Conservation (phyloP, 1,140 invertebrate genomes). For the Ephestia elutella region DNA sequence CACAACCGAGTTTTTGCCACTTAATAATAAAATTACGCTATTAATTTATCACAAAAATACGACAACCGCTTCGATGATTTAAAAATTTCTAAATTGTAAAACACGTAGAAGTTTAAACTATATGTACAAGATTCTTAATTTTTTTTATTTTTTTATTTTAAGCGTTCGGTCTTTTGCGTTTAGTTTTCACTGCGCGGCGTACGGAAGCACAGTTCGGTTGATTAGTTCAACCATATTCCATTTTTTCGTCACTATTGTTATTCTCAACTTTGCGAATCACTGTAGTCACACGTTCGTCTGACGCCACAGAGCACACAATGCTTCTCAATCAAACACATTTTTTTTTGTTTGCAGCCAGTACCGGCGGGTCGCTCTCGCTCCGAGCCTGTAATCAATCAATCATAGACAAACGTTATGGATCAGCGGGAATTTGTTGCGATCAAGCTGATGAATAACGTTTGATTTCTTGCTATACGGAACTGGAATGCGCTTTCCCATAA, state of each 20-base stretch:
- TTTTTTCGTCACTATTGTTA: slow-evolving; percentile 48
- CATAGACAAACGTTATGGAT: slow-evolving; percentile 29
- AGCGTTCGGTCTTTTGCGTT: slow-evolving; percentile 10
- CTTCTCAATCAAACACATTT: slow-evolving; percentile 68
- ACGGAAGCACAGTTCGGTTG: slow-evolving; percentile 56
- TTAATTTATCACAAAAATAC: slow-evolving; percentile 69
- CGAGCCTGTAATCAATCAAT: slow-evolving; percentile 44
- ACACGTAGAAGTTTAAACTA: slow-evolving; percentile 49
- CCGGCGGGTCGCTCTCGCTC: slow-evolving; percentile 33
- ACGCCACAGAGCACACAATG: slow-evolving; percentile 42
- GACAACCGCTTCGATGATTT: slow-evolving; percentile 72
- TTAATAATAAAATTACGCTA: slow-evolving; percentile 43
- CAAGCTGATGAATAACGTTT: slow-evolving; percentile 37
- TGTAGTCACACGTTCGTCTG: slow-evolving; percentile 59
- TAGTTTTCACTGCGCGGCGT: slow-evolving; percentile 46
- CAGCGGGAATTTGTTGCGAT: slow-evolving; percentile 23
- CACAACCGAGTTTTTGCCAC: slow-evolving; percentile 73
- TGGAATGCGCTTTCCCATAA: slow-evolving; percentile 44
- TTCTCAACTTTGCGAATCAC: slow-evolving; percentile 53
- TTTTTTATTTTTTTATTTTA: slow-evolving; percentile 11
- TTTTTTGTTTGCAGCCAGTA: slow-evolving; percentile 51
- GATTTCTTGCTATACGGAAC: slow-evolving; percentile 27
- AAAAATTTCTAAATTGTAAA: slow-evolving; percentile 59
- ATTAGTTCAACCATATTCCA: slow-evolving; percentile 69
- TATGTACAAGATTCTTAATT: slow-evolving; percentile 51